These are phyloP conservation scores for Microplitis demolitor DNA, from an alignment of 1,140 invertebrate species.

Conservation along the genomic window DNA sequence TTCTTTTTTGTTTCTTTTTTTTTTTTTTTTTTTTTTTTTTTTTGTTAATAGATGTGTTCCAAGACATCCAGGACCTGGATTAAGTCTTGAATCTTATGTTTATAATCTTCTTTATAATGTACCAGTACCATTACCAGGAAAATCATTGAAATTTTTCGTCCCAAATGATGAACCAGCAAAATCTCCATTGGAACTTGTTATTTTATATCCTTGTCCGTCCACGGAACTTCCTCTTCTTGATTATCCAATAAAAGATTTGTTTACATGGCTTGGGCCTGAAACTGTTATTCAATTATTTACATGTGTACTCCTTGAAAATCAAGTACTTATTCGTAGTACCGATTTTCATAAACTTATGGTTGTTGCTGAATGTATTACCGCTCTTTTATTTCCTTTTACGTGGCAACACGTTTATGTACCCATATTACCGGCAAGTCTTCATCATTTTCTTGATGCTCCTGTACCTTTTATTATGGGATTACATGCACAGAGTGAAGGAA, in stretches of 20 bases:
- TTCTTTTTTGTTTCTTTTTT: no score
- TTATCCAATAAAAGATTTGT: constrained; percentile 88
- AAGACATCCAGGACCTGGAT: constrained; percentile 70
- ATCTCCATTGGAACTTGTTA: constrained; percentile 69
- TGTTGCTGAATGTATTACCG: constrained; percentile 91
- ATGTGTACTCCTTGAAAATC: constrained; percentile 94
- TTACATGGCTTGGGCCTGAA: constrained; percentile 85
- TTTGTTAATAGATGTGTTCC: constrained; percentile 65
- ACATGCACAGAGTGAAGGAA: constrained; percentile 64
- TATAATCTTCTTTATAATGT: constrained; percentile 96
- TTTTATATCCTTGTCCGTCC: constrained; percentile 73
- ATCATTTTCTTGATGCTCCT: constrained; percentile 98
- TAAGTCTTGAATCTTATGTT: constrained; percentile 90
- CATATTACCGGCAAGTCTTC: constrained; percentile 91
- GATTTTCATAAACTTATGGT: constrained; percentile 96
- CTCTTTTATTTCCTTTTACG: constrained; percentile 90
- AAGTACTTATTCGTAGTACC: constrained; percentile 90
- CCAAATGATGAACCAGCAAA: constrained; percentile 75
- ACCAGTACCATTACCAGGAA: constrained; percentile 83
- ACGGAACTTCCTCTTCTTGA: constrained; percentile 92
- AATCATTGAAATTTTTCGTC: constrained; percentile 83
- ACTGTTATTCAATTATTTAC: constrained; percentile 93
- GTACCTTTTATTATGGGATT: constrained; percentile 98
- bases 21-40: no score
- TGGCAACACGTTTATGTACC: constrained; percentile 99